These are phyloP conservation scores for Aratinga solstitialis DNA, from an alignment of 2,797 vertebrate genomes.

Conservation along the genomic window DNA sequence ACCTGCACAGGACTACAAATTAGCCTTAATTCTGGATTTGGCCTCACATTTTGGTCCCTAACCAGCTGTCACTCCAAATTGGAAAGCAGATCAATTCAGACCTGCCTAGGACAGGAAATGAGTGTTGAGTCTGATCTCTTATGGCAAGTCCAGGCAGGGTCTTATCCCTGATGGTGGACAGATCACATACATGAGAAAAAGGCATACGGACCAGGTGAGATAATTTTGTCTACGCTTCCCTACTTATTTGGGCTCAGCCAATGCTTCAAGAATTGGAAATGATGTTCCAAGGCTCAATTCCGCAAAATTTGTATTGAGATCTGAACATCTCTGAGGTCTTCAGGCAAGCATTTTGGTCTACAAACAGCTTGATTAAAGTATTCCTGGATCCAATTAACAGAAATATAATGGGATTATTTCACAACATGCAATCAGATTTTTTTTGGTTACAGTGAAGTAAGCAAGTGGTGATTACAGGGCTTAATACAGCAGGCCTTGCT, in stretches of 20 bases:
- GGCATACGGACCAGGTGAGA: neutral
- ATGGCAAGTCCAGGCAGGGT: neutral
- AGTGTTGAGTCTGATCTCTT: neutral
- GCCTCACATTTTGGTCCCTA: neutral
- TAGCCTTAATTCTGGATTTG: neutral
- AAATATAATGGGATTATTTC: constrained; percentile 51
- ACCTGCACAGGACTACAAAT: neutral
- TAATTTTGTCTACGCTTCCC: neutral
- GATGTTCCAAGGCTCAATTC: neutral
- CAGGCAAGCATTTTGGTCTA: constrained; percentile 8
- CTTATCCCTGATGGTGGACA: neutral
- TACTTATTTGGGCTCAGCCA: neutral
- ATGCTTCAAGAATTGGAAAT: neutral
- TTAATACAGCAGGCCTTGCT: neutral
- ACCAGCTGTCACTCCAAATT: neutral
- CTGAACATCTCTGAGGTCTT: constrained; percentile 18
- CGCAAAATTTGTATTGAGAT: constrained; percentile 12
- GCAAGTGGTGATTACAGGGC: neutral
- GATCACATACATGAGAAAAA: neutral
- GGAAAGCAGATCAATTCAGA: neutral
- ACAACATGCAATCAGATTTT: neutral
- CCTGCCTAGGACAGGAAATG: neutral
- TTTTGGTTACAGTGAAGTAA: neutral
- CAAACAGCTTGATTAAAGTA: constrained; percentile 51
- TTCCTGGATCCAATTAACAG: constrained; percentile 51